These are phyloP conservation scores for Drosophila mojavensis DNA, from an alignment of 1,140 invertebrate genomes.

Conservation along the genomic window DNA sequence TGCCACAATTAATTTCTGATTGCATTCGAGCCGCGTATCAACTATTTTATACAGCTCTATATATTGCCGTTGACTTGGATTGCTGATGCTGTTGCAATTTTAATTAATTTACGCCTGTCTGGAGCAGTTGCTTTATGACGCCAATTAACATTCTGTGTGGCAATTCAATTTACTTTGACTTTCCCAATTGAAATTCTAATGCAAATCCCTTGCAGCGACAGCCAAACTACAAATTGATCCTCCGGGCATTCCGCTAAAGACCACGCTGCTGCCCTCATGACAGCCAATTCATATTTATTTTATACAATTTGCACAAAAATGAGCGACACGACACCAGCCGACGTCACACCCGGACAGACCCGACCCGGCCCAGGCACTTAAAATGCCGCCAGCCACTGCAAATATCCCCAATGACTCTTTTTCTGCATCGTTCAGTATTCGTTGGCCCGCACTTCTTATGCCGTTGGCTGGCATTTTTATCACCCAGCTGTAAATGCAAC, in stretches of 20 bases:
- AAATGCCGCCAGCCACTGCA: constrained; percentile 16
- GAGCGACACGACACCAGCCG: constrained; percentile 1
- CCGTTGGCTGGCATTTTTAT: constrained; percentile 13
- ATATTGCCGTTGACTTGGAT: constrained; percentile 9
- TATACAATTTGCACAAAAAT: constrained; percentile 34
- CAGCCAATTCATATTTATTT: constrained; percentile 50
- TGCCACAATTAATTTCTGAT: constrained; percentile 79
- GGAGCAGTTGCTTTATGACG: constrained; percentile 48
- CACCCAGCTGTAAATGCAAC: constrained; percentile 5
- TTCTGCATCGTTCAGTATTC: constrained; percentile 11
- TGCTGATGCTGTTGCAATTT: constrained; percentile 37
- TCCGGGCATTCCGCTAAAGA: constrained; percentile 19
- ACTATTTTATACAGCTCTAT: constrained; percentile 16
- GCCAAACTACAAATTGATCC: constrained; percentile 35
- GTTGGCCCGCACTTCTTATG: background rate
- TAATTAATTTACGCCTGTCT: constrained; percentile 67
- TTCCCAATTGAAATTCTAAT: constrained; percentile 31
- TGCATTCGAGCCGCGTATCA: constrained; percentile 46
- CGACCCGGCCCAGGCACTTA: constrained; percentile 6
- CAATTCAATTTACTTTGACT: constrained; percentile 58
- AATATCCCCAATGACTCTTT: constrained; percentile 36
- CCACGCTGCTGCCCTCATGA: background rate
- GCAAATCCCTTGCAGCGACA: constrained; percentile 20
- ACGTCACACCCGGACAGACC: too few species aligned
- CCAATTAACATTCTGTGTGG: constrained; percentile 66